Evolutionary conservation across 2,888 invertebrate species (phyloP).

Genomic region (Drosophila heteroneura): DNA sequence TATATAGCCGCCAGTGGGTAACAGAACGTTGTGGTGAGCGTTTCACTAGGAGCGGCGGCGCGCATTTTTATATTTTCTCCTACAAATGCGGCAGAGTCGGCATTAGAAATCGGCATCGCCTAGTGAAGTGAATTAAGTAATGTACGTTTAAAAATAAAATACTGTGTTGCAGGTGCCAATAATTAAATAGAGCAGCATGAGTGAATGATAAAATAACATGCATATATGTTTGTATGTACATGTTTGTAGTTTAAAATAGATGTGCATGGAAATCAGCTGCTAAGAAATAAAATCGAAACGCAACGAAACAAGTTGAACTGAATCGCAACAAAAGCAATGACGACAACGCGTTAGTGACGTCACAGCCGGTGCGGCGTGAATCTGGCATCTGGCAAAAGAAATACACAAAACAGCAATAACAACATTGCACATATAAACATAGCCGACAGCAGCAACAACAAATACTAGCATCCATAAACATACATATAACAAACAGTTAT

Average conservation of each 20-base stretch:
- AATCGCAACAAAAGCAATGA: constrained; percentile 54
- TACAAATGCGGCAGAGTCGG: constrained; percentile 43
- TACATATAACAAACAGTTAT: constrained; percentile 40
- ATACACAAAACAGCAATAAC: constrained; percentile 49
- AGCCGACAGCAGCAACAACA: constrained; percentile 49
- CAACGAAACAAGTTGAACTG: constrained; percentile 30
- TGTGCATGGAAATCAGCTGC: constrained; percentile 73
- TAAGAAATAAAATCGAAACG: constrained; percentile 26
- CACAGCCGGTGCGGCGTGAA: constrained; percentile 56
- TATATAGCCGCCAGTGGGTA: constrained; percentile 56
- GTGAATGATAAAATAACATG: constrained; percentile 64
- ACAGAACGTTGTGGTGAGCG: constrained; percentile 62
- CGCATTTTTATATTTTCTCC: constrained; percentile 12
- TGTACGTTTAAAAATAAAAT: constrained; percentile 74
- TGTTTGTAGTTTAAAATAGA: constrained; percentile 51
- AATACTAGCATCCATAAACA: constrained; percentile 47
- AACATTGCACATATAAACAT: constrained; percentile 39
- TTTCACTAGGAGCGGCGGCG: constrained; percentile 30
- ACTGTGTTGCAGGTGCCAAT: constrained; percentile 52
- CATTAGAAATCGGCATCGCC: constrained; percentile 52
- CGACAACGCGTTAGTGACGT: constrained; percentile 62
- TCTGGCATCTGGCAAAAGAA: constrained; percentile 68
- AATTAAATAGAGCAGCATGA: constrained; percentile 43
- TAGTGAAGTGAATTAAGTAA: constrained; percentile 63
- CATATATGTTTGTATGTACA: constrained; percentile 15